Conservation (phyloP, 2,888 invertebrate species). For the Ichneumon xanthorius region DNA sequence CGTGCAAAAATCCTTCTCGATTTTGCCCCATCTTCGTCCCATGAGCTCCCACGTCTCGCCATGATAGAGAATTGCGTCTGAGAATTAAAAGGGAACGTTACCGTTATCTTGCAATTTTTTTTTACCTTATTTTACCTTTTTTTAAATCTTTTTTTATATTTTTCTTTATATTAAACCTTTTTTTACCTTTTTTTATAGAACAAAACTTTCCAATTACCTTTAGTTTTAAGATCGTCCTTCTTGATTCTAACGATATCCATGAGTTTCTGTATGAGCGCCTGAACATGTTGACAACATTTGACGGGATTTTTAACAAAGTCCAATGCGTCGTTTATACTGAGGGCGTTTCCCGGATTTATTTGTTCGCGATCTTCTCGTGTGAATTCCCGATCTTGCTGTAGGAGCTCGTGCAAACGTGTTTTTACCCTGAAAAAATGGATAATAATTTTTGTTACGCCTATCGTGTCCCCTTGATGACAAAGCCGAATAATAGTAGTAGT, state of each 20-base stretch:
- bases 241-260: slow-evolving; percentile 94
- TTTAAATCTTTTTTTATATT: neutral
- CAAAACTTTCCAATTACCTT: slow-evolving; percentile 86
- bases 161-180: neutral
- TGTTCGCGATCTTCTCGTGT: slow-evolving; percentile 93
- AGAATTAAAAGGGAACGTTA: slow-evolving; percentile 60
- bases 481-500: no score
- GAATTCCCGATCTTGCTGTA: slow-evolving; percentile 96
- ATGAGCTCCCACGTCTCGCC: slow-evolving; percentile 99
- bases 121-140: no score
- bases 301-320: slow-evolving; percentile 98
- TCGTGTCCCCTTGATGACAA: no score
- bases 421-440: slow-evolving; percentile 91
- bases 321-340: slow-evolving; percentile 95
- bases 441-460: neutral
- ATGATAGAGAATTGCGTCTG: slow-evolving; percentile 97
- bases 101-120: slow-evolving; percentile 2
- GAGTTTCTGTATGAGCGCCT: slow-evolving; percentile 93
- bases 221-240: slow-evolving; percentile 95
- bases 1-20: slow-evolving; percentile 98
- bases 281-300: slow-evolving; percentile 96
- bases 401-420: slow-evolving; percentile 95
- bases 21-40: slow-evolving; percentile 98
- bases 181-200: slow-evolving; percentile 24
- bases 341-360: slow-evolving; percentile 96